Conservation (phyloP, 2,888 invertebrate species). For the Erpobdella octoculata region DNA sequence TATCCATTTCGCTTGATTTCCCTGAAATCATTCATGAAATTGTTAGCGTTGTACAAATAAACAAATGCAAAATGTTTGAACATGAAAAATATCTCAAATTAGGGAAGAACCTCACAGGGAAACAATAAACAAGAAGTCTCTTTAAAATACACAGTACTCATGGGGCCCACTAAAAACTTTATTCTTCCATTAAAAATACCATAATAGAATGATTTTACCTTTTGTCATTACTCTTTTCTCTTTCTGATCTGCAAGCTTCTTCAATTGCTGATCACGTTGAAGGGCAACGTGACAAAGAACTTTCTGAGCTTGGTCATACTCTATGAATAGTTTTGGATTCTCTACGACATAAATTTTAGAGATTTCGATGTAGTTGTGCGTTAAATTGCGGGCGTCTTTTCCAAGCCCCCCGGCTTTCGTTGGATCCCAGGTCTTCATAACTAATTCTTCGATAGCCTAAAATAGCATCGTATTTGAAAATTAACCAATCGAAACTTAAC, state of each 20-base stretch:
- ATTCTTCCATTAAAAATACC: no score
- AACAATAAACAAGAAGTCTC: not conserved
- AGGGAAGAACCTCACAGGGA: no score
- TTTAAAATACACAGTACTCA: no score
- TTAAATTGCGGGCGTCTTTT: slow-evolving; percentile 14
- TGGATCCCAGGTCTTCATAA: slow-evolving; percentile 24
- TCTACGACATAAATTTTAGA: slow-evolving; percentile 18
- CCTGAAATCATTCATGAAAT: not conserved
- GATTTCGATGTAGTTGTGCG: slow-evolving; percentile 13
- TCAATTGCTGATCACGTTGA: no score
- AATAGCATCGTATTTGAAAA: no score
- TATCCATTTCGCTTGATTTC: not conserved
- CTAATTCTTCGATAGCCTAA: slow-evolving; percentile 9
- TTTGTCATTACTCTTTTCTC: not conserved
- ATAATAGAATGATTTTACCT: no score
- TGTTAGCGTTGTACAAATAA: not conserved
- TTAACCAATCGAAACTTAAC: not conserved
- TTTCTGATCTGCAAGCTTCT: not conserved
- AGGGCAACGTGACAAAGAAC: not conserved
- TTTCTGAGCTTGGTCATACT: not conserved
- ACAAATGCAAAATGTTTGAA: not conserved
- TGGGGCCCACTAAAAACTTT: no score
- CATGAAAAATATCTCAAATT: no score
- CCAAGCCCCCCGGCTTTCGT: slow-evolving; percentile 12
- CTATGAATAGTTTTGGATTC: slow-evolving; percentile 11